Base-by-base conservation (phyloP, 2,797 vertebrate species). In the Hipposideros larvatus region DNA sequence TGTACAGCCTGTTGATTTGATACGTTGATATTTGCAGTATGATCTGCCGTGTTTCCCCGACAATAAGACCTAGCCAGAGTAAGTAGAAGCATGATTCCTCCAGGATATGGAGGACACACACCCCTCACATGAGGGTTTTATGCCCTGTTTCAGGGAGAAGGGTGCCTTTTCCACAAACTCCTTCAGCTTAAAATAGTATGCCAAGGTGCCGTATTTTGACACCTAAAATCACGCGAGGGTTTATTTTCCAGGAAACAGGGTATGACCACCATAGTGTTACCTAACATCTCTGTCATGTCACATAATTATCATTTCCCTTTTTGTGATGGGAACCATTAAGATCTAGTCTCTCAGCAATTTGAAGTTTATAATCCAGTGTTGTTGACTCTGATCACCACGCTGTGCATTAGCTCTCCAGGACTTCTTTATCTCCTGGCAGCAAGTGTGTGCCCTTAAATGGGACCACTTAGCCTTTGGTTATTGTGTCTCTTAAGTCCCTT, bases 1-100 rank as follows among this genome's bases (percentile, higher is more conserved):
- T 28, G n/a, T 31, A 63, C 11, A 34, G 57, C 7, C 0, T 5
- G 51, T 22, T 13, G 51, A 68, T 26, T 10, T 21, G 31, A 70
- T 2, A 46, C 4, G 0, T 11, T 1, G 65, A 24, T 19, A 4
- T 7, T 31, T 11, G 59, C 24, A 21, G 1, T 15, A 22, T 5
- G 1, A 9, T 68, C 1, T 43, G 9, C 5, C 43, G 43, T 43
- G 43, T 43, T 43, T 43, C 43, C 43, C 43, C 43, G 1, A 43
- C 6, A 43, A 43, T 43, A 43, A 43, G 43, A 43, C 43, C 9
- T 43, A 43, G 43, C 43, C 43, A 43, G 43, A 6, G 9, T 6
- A 43, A 43, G 43, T 9, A 4, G 6, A 6, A 9, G 43, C 43
- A 43, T 43, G 43, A 43, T 9, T 9, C 43, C 43, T 43, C 43